phyloP scores from a whole-genome alignment of 2,888 invertebrate genomes.

The Harpagoxenus sublaevis region DNA sequence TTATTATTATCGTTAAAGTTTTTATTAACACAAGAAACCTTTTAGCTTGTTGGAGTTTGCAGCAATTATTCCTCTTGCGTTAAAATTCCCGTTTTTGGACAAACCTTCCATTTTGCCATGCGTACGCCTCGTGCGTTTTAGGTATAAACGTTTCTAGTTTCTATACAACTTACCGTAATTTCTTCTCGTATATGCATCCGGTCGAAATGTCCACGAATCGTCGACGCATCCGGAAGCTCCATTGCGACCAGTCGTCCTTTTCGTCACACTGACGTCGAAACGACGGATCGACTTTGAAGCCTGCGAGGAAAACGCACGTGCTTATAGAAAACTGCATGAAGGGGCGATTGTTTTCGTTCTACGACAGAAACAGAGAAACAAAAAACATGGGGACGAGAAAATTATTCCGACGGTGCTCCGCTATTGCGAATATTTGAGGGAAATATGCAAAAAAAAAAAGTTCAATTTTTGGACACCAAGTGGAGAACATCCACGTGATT shows the following conservation, averaged over 20 bases:
- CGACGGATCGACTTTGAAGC: conserved; percentile 19
- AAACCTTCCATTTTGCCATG: not conserved
- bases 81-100: not conserved
- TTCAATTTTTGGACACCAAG: conserved; percentile 50
- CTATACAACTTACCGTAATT: not conserved
- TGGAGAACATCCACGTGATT: conserved; percentile 40
- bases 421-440: conserved; percentile 14
- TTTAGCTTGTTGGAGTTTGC: not conserved
- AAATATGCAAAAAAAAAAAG: conserved; percentile 11
- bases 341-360: conserved; percentile 23
- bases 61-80: not conserved
- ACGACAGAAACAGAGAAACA: not conserved
- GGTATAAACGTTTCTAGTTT: not conserved
- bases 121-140: not conserved
- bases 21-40: not conserved
- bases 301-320: conserved; percentile 15
- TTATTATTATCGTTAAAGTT: not conserved
- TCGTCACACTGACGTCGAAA: not conserved
- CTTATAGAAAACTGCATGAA: conserved; percentile 1
- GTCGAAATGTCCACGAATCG: conserved; percentile 50
- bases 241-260: conserved; percentile 26
- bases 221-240: conserved; percentile 13
- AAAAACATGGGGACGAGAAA: not conserved
- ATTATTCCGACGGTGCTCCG: conserved; percentile 3
- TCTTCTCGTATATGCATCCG: not conserved